Evolutionary conservation across 2,797 vertebrate genomes (phyloP).

Genomic region (Potorous gilbertii): DNA sequence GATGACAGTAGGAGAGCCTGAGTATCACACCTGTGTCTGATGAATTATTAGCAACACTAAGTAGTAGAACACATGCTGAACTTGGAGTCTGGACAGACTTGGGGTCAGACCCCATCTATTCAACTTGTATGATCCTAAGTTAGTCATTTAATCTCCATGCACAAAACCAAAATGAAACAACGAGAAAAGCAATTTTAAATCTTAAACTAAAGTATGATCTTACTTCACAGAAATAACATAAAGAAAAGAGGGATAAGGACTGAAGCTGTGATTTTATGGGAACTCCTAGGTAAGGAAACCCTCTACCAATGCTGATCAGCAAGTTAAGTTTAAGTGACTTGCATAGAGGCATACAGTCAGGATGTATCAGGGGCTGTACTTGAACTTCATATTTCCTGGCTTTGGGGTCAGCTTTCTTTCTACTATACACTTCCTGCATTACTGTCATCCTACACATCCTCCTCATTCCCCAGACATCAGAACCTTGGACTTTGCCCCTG

Average conservation of each 20-base stretch:
- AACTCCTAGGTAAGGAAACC: neutral
- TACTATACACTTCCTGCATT: neutral
- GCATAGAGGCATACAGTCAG: neutral
- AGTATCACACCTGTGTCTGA: neutral
- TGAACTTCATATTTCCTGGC: neutral
- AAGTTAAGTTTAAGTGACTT: neutral
- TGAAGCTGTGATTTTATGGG: neutral
- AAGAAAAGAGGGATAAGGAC: neutral
- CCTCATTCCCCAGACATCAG: rapidly evolving
- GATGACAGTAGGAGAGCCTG: neutral
- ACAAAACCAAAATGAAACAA: neutral
- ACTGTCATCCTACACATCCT: neutral
- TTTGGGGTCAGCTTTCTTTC: neutral
- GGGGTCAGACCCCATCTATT: neutral
- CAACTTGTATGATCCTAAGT: neutral
- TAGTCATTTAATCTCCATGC: neutral
- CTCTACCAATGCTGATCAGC: neutral
- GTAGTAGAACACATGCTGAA: neutral
- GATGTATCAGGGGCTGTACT: neutral
- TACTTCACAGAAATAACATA: neutral
- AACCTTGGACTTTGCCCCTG: neutral
- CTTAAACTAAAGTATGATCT: neutral
- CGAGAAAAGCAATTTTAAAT: neutral
- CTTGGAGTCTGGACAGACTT: neutral
- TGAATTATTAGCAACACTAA: neutral